Conservation (phyloP, 1,140 invertebrate genomes). For the Drepana arcuata region DNA sequence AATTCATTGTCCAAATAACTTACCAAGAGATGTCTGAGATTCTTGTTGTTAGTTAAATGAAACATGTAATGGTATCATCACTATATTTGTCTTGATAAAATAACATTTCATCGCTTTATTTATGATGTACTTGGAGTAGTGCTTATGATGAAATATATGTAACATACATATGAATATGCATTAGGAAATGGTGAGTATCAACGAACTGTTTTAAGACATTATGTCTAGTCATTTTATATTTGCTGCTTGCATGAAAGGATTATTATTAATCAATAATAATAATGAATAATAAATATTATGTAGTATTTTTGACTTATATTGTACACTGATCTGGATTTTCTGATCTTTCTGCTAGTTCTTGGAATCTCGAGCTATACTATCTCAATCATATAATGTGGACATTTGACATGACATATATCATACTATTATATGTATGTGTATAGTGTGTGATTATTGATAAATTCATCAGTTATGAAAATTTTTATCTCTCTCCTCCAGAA, state of each 20-base stretch:
- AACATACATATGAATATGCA: slow-evolving; percentile 15
- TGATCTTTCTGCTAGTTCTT: neutral
- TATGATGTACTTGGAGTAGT: slow-evolving; percentile 14
- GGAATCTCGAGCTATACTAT: slow-evolving; percentile 7
- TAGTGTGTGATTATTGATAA: neutral
- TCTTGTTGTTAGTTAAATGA: neutral
- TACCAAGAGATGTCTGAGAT: slow-evolving; percentile 11
- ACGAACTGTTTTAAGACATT: slow-evolving; percentile 50
- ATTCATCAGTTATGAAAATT: neutral
- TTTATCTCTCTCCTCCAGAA: no score
- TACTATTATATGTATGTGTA: neutral
- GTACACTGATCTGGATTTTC: neutral
- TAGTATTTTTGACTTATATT: neutral
- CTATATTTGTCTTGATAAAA: slow-evolving; percentile 27
- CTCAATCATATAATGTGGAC: neutral
- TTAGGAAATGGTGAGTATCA: slow-evolving; percentile 30
- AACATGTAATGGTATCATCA: slow-evolving; percentile 35
- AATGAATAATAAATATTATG: slow-evolving; percentile 3
- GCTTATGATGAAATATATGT: slow-evolving; percentile 22
- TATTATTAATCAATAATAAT: slow-evolving; percentile 7
- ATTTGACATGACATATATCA: neutral
- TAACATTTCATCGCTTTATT: slow-evolving; percentile 18
- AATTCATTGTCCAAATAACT: slow-evolving; percentile 41
- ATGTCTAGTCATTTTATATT: slow-evolving; percentile 50
- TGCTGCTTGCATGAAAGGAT: slow-evolving; percentile 19